A percentile compares a stretch with the other conserved stretches of the same genome.
These are phyloP conservation scores for Drosophila azteca DNA, from an alignment of 1,140 invertebrate species.

Conservation along the genomic window DNA sequence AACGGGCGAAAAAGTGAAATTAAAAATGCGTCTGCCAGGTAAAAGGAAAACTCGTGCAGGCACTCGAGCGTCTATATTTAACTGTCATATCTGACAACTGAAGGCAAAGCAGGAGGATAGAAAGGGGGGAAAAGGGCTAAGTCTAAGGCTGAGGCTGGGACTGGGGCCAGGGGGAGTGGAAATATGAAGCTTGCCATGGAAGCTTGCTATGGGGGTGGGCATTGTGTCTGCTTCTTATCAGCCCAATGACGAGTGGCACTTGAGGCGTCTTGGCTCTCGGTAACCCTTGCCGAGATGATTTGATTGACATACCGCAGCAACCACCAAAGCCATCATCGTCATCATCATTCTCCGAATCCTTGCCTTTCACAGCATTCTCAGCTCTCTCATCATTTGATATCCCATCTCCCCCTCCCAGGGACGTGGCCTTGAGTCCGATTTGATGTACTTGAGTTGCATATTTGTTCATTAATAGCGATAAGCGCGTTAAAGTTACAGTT, in stretches of 20 bases:
- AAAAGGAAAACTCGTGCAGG: conserved; percentile 39
- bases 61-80: conserved; percentile 79
- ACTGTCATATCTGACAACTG: conserved; percentile 75
- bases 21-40: conserved; percentile 75
- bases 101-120: conserved; percentile 3
- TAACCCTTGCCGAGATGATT: conserved; percentile 56
- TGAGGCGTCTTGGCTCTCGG: conserved; percentile 53
- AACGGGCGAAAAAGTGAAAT: conserved; percentile 60
- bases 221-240: conserved; percentile 66
- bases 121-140: neutral
- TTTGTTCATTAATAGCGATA: conserved; percentile 79
- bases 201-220: conserved; percentile 14
- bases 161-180: neutral
- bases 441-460: conserved; percentile 66
- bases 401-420: too few species aligned
- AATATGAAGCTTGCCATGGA: too few species aligned
- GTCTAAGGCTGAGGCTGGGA: too few species aligned
- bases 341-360: conserved; percentile 34
- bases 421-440: neutral
- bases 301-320: conserved; percentile 72
- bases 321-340: conserved; percentile 28
- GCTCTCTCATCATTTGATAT: neutral
- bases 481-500: conserved; percentile 77
- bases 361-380: conserved; percentile 4
- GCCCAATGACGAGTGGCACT: conserved; percentile 57